Evolutionary conservation across 2,113 vertebrate genomes (phyloP), one percentile per base, ranked within the genome.

Genomic region (Thunnus thynnus): DNA sequence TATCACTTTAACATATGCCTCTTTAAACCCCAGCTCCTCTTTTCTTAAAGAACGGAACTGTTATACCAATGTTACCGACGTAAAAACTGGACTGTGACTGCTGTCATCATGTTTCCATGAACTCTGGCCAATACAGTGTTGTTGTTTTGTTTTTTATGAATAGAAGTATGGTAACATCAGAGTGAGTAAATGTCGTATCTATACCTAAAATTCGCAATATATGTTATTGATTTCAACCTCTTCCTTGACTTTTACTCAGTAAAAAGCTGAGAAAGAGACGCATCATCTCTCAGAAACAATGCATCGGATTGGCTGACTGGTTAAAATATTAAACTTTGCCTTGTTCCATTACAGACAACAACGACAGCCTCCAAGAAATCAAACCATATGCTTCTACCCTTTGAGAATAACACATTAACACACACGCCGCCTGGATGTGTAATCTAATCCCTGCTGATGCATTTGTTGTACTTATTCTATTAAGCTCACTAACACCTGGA

Each of bases 401-500:
- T 54, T n/a, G 73, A 80, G 73, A 74, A 54, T 61, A 62, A 52
- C 52, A 73, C 55, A 57, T 25, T 30, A 51, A 41, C 2, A 5
- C 7, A 66, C 16, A 72, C 71, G 69, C 17, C 51, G 9, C 50
- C 20, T 65, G 44, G 41, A 51, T 20, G 36, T 63, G 27, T 14
- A 60, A 32, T n/a, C 47, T 56, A 36, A 36, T 41, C 72, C 14
- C 55, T 48, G 3, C 47, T 44, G 72, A 27, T 78, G 25, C 46
- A 27, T 22, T 52, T 65, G 56, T 58, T 65, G 56, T 58, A 48
- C 25, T 25, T 55, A 52, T 67, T 58, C 10, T 58, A 44, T 55
- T 75, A 41, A 41, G 36, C 73, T 69, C 65, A 47, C 2, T 14
- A 30, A 32, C 56, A 77, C 55, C 65, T 80, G 58, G 36, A 73